Evolutionary conservation across 2,888 invertebrate species (phyloP).

Genomic region (Timema podura): DNA sequence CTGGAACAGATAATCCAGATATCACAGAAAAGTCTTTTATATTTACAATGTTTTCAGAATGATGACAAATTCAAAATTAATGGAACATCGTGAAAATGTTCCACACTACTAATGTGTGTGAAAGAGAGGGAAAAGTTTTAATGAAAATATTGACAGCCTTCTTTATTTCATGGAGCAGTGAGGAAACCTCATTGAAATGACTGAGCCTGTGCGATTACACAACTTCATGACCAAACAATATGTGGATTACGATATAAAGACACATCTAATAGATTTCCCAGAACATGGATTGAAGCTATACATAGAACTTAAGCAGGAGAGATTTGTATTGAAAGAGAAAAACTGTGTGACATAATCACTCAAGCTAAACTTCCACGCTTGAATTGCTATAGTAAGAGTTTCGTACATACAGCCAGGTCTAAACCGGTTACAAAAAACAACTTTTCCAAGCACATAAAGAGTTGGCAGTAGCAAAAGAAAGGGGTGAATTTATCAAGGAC

Average conservation of each 20-base stretch:
- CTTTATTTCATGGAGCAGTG: constrained; percentile 3
- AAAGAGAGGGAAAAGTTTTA: not conserved
- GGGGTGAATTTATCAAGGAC: not conserved
- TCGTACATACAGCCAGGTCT: not conserved
- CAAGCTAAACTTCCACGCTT: constrained; percentile 1
- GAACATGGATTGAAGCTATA: not conserved
- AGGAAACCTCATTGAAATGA: not conserved
- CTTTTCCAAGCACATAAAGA: not conserved
- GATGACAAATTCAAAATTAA: not conserved
- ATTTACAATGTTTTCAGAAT: constrained; percentile 1
- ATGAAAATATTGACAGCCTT: not conserved
- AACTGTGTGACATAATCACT: not conserved
- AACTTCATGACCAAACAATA: not conserved
- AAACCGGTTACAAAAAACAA: not conserved
- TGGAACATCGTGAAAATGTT: not conserved
- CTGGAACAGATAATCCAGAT: not conserved
- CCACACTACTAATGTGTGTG: not conserved
- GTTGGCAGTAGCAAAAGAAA: constrained; percentile 1
- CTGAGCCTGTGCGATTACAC: not conserved
- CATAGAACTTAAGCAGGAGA: not conserved
- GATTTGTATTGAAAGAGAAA: not conserved
- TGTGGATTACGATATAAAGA: not conserved
- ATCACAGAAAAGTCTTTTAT: not conserved
- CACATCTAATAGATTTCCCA: not conserved
- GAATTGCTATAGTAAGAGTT: not conserved